Evolutionary conservation across 2,797 vertebrate species (phyloP), one percentile per base, ranked within the genome.

Genomic region (Poeciliopsis presidionis): DNA sequence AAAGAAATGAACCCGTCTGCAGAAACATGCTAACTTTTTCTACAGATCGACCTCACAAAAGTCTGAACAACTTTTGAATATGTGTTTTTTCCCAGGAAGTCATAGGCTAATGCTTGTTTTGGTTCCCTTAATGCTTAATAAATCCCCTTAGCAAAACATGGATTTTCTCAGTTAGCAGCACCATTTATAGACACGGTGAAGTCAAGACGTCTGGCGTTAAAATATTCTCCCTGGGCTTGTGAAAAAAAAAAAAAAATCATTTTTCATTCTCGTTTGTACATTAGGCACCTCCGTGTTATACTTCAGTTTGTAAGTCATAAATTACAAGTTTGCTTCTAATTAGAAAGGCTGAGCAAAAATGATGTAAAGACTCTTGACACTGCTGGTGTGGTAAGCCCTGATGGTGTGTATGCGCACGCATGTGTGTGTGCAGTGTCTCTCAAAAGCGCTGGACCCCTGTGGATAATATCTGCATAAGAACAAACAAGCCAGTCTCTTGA

Each of bases 401-500:
- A 82, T 43, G 4, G 72, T 61, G 70, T 76, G 0, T 39, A 74
- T 3, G 16, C 0, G 69, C 75, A 74, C 57, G 72, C 71, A 30
- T 30, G 30, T 30, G 1, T 39, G 77, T 5, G 79, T 55, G 72
- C 71, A 0, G 51, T 70, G 28, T 45, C 78, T 85, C 70, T 90
- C 71, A 84, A 74, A 79, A 86, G 80, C 65, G 28, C 59, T 1
- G 33, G 41, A 7, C 55, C 61, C 47, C 78, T 30, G 72, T 41
- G 72, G 73, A 81, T 73, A 78, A 86, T 65, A 84, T 87, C 39
- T 88, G 75, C 28, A 16, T 72, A 73, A 89, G 84, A 46, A 92
- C 84, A 88, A 88, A 85, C 81, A 75, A 86, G 84, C 51, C 86
- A 55, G 83, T 90, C 84, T 87, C 36, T 84, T 76, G 47, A 84